Conservation (phyloP, 2,797 vertebrate genomes). For the Chromobotia macracanthus region DNA sequence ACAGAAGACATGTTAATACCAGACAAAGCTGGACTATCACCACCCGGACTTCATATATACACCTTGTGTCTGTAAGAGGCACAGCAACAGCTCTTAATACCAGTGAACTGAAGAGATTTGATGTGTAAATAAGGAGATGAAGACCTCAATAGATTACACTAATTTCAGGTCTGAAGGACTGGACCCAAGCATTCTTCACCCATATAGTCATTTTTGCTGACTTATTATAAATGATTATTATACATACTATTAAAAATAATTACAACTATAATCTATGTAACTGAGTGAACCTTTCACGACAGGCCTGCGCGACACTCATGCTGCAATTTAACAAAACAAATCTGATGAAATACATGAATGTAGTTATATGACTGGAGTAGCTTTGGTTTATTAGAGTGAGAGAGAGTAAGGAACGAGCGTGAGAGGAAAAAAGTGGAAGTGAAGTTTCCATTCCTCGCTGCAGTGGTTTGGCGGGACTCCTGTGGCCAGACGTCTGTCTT, state of each 20-base stretch:
- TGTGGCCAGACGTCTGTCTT: conserved; percentile 66
- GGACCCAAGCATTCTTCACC: conserved; percentile 12
- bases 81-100: conserved; percentile 19
- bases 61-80: conserved; percentile 7
- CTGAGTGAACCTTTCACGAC: conserved; percentile 4
- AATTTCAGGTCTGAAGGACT: conserved; percentile 18
- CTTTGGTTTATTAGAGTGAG: conserved; percentile 54
- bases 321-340: conserved; percentile 22
- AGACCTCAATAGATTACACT: not conserved
- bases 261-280: too few species aligned
- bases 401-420: too few species aligned
- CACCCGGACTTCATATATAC: conserved; percentile 29
- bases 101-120: conserved; percentile 7
- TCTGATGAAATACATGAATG: too few species aligned
- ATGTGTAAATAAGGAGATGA: conserved; percentile 2
- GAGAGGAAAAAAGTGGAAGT: conserved; percentile 53
- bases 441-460: conserved; percentile 61
- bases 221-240: too few species aligned
- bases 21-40: conserved; percentile 48
- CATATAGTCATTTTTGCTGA: conserved; percentile 10
- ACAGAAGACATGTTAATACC: conserved; percentile 56
- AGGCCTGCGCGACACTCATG: conserved; percentile 31
- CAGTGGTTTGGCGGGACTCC: conserved; percentile 50
- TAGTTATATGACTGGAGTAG: conserved; percentile 46
- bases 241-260: too few species aligned